Percentiles rank a stretch among this genome's conserved stretches.
phyloP scores from a whole-genome alignment of 2,888 invertebrate species.

The Silvanus unidentatus region DNA sequence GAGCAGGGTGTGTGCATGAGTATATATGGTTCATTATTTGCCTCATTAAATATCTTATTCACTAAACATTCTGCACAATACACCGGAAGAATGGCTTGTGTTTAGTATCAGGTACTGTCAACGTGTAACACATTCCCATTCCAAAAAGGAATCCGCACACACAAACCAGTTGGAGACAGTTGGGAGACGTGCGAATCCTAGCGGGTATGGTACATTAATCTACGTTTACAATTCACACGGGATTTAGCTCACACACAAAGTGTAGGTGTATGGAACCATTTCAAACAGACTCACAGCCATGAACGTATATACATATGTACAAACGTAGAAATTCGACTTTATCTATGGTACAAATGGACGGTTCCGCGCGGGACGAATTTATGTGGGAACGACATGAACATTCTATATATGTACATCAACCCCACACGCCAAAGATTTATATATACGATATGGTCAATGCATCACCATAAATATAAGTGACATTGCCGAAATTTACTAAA shows the following conservation, averaged over 20 bases:
- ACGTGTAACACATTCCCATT: no score
- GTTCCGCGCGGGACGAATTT: slow-evolving; percentile 28
- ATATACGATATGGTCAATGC: not conserved
- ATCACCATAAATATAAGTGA: slow-evolving; percentile 1
- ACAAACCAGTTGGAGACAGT: not conserved
- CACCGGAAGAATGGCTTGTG: no score
- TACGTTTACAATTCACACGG: slow-evolving; percentile 7
- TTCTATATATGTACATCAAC: slow-evolving; percentile 2
- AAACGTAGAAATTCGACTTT: slow-evolving; percentile 18
- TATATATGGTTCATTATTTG: no score
- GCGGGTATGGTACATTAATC: slow-evolving; percentile 2
- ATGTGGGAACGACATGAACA: slow-evolving; percentile 28
- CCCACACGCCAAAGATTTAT: not conserved
- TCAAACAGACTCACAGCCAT: no score
- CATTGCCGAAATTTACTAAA: not conserved
- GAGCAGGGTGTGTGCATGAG: no score
- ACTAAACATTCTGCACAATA: no score
- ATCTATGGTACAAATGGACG: slow-evolving; percentile 25
- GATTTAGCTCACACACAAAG: not conserved
- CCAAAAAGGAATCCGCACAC: no score
- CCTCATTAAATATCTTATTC: no score
- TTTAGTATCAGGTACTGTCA: no score
- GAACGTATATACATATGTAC: not conserved
- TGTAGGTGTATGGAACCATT: no score
- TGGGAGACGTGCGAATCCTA: not conserved